Base-by-base conservation (phyloP, 1,140 invertebrate species). In the Brachystomella parvula region DNA sequence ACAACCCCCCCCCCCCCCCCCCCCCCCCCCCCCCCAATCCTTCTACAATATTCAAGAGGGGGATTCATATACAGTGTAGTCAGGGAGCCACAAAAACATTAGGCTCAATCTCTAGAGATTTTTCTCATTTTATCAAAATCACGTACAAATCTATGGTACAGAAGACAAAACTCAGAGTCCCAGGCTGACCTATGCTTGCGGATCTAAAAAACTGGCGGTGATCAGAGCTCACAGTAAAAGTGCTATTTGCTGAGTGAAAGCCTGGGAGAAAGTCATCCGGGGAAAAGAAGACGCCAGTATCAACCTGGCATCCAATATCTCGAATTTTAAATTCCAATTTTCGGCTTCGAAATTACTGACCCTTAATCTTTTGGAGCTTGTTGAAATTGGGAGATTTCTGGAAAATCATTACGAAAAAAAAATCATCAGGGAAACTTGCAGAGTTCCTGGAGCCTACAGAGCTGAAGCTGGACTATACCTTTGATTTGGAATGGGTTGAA, bases 41-140 rank as follows among this genome's bases (percentile, higher is more conserved):
- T n/a, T n/a, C n/a, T n/a, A n/a, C n/a, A 53, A 53, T 53, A 53
- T 53, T 53, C 12, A 53, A 6, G 49, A 6, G 12, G 6, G 49
- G 49, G 24, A 53, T 24, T n/a, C n/a, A n/a, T n/a, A n/a, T n/a
- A n/a, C n/a, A n/a, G n/a, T 17, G 24, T 6, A 53, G 12, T 53
- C 49, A 9, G 49, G 24, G 49, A 53, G 49, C 49, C 49, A 53
- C 49, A 53, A 53, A 53, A 53, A 12, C 49, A 53, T 53, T 53
- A 53, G 9, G 49, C 49, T 12, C 12, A n/a, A 24, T 17, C 12
- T 53, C 49, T 24, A 53, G 9, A 19, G 49, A 24, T 12, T 17
- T 53, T 53, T 53, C 24, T 15, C 12, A 53, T 15, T 6, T 26
- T 53, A 12, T 53, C 9, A n/a, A n/a, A n/a, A n/a, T n/a, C n/a